A percentile compares a stretch with the other conserved stretches of the same genome.
Conservation (phyloP, 2,113 vertebrate genomes). For the Rhizomys pruinosus region DNA sequence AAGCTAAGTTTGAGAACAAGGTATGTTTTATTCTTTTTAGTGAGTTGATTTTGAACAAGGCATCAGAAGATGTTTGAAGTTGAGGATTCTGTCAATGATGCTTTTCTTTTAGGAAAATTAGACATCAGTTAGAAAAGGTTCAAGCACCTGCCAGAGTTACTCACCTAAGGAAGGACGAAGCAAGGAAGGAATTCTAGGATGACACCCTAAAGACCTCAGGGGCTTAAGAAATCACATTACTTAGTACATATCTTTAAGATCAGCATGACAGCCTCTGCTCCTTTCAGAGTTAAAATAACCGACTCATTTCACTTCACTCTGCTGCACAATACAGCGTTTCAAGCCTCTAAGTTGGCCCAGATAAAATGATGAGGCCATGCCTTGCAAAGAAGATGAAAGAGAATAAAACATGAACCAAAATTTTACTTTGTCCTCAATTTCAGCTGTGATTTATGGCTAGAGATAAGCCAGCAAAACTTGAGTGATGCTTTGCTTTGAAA, state of each 20-base stretch:
- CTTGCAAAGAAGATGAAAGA: conserved; percentile 64
- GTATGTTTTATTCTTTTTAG: background rate
- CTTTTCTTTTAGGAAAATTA: conserved; percentile 24
- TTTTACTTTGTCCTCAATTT: conserved; percentile 47
- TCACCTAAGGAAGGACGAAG: background rate
- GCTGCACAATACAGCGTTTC: conserved; percentile 53
- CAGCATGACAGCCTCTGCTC: conserved; percentile 43
- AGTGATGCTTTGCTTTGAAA: conserved; percentile 40
- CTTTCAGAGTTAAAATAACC: conserved; percentile 64
- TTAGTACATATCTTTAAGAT: conserved; percentile 31
- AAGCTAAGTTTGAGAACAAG: background rate
- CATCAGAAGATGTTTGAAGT: background rate
- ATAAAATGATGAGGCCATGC: conserved; percentile 59
- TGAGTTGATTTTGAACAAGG: conserved; percentile 18
- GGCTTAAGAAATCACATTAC: conserved; percentile 42
- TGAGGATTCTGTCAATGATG: background rate
- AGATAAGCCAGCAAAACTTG: conserved; percentile 38
- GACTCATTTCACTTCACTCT: conserved; percentile 40
- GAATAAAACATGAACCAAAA: conserved; percentile 62
- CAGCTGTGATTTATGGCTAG: conserved; percentile 60
- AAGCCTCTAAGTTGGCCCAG: conserved; percentile 53
- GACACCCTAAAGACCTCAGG: background rate
- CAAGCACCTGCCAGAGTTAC: background rate
- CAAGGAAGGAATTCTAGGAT: background rate
- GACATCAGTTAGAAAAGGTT: background rate